Base-by-base conservation (phyloP, 2,888 invertebrate species). In the Bibio marci region DNA sequence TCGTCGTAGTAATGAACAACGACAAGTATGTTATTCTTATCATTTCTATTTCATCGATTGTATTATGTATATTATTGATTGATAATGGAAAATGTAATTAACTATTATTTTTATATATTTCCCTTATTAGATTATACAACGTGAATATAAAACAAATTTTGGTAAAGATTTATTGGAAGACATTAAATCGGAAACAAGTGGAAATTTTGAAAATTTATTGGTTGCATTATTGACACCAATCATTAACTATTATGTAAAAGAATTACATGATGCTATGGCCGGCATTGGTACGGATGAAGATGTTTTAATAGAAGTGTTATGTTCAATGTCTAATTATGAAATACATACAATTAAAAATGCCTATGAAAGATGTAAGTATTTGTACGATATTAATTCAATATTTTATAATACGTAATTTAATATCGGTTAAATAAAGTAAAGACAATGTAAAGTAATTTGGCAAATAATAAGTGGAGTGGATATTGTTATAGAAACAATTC, bases 251-350 rank as follows among this genome's bases (percentile, higher is more conserved):
- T 83, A 91, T 56, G 85, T 86, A 5, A 76, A 74, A 52, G 80
- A 87, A 57, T 59, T 92, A 22, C 78, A 83, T 50, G 73, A 83
- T 47, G 91, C 92, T 25, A 80, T 87, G 58, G 66, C 71, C 30
- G 90, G 91, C 0, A 62, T 83, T 40, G 87, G 87, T 4, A 88
- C 88, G 0, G 79, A 83, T 47, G 85, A 83, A 58, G 82, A 81
- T 48, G 79, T 79, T 12, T 71, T 92, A 39, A 81, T 92, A 42
- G 92, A 92, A 62, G 79, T 91, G 38, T 69, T 92, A 56, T 86
- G 87, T 52, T 82, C 90, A 7, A 70, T 88, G 54, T 80, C 80
- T 44, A 92, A 92, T 62, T 69, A 75, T 41, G 87, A 88, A 57
- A 81, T 88, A 46, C 70, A 74, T 46, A 76, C 77, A 37, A 83